Conservation (phyloP, 2,113 vertebrate genomes). For the Etheostoma spectabile region DNA sequence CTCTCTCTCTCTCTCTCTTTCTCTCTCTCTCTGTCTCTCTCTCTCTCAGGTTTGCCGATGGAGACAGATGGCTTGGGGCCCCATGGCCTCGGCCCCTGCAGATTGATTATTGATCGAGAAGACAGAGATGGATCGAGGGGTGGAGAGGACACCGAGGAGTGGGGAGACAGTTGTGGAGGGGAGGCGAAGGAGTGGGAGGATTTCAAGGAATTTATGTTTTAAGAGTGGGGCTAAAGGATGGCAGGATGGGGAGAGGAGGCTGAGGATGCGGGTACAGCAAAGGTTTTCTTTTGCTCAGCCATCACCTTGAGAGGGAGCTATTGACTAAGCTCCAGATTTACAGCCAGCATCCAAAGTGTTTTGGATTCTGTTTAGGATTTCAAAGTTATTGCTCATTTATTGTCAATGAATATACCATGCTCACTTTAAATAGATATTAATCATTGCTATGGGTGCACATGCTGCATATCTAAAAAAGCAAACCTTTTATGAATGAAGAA, state of each 20-base stretch:
- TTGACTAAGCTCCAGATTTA: constrained; percentile 68
- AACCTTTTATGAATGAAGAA: constrained; percentile 36
- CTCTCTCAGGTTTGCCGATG: constrained; percentile 75
- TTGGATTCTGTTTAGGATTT: constrained; percentile 54
- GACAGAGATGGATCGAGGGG: constrained; percentile 87
- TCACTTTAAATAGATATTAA: constrained; percentile 50
- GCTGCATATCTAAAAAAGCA: constrained; percentile 13
- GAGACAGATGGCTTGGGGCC: constrained; percentile 83
- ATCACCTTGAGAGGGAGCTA: constrained; percentile 77
- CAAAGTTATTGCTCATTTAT: constrained; percentile 40
- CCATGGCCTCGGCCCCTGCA: constrained; percentile 78
- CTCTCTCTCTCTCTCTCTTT: constrained; percentile 24
- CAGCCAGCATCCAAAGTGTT: constrained; percentile 47
- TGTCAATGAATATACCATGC: constrained; percentile 31
- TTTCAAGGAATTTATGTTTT: constrained; percentile 78
- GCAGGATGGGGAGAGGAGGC: constrained; percentile 22
- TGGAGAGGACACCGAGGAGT: constrained; percentile 62
- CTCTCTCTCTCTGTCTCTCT: constrained; percentile 26
- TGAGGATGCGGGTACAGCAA: constrained; percentile 21
- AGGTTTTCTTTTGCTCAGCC: constrained; percentile 56
- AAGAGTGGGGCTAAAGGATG: constrained; percentile 63
- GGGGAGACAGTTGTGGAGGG: constrained; percentile 50
- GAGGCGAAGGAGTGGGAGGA: constrained; percentile 64
- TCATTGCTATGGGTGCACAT: constrained; percentile 19
- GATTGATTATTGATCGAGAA: constrained; percentile 89